These are phyloP conservation scores for Eulithis prunata DNA, from an alignment of 2,888 invertebrate species.

Conservation along the genomic window DNA sequence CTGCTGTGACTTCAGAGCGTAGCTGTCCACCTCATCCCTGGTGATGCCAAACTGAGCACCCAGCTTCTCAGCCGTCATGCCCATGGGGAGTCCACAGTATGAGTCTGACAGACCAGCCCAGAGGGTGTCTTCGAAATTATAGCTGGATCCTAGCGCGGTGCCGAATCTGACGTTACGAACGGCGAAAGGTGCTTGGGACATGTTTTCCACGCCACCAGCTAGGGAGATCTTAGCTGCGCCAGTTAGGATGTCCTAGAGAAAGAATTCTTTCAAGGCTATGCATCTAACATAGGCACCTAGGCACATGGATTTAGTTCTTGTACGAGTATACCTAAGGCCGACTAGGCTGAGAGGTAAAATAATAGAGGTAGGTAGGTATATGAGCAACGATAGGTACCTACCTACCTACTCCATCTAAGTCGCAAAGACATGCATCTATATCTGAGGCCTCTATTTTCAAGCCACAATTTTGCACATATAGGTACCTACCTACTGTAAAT, in stretches of 20 bases:
- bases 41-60: slow-evolving; percentile 91
- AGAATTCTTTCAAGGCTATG: not conserved
- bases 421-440: too few relatives aligned
- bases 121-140: slow-evolving; percentile 93
- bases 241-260: slow-evolving; percentile 90
- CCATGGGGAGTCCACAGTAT: slow-evolving; percentile 97
- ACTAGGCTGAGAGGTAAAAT: too few relatives aligned
- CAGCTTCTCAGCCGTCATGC: slow-evolving; percentile 96
- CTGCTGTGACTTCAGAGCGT: slow-evolving; percentile 93
- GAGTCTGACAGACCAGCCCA: slow-evolving; percentile 94
- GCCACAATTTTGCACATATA: too few relatives aligned
- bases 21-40: slow-evolving; percentile 93
- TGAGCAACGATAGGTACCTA: too few relatives aligned
- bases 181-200: slow-evolving; percentile 96
- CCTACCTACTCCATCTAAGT: too few relatives aligned
- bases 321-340: too few relatives aligned
- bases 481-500: too few relatives aligned
- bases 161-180: slow-evolving; percentile 95
- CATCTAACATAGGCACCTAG: too few relatives aligned
- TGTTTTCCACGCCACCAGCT: slow-evolving; percentile 97
- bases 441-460: too few relatives aligned
- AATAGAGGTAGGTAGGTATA: too few relatives aligned
- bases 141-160: slow-evolving; percentile 90
- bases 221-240: slow-evolving; percentile 94
- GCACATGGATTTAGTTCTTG: too few relatives aligned